phyloP scores from a whole-genome alignment of 2,888 invertebrate genomes.

The Drosophila putrida region DNA sequence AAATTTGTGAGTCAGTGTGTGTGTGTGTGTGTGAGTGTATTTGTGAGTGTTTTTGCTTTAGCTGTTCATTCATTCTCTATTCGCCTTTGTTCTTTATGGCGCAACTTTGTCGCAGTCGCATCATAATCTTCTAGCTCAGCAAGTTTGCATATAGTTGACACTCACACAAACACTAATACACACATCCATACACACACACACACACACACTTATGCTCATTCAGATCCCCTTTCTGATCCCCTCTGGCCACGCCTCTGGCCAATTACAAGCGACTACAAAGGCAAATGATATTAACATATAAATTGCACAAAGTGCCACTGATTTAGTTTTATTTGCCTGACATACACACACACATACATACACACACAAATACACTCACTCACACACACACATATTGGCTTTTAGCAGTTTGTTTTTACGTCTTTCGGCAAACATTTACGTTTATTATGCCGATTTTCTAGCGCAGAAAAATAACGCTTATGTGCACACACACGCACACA shows the following conservation, averaged over 20 bases:
- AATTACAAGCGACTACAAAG: slow-evolving; percentile 73
- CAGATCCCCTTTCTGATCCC: not conserved
- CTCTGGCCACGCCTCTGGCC: slow-evolving; percentile 33
- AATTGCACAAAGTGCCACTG: slow-evolving; percentile 80
- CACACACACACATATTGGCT: slow-evolving; percentile 15
- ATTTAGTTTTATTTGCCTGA: slow-evolving; percentile 67
- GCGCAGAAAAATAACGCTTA: slow-evolving; percentile 83
- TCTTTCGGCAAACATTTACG: slow-evolving; percentile 75
- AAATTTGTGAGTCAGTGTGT: slow-evolving; percentile 27
- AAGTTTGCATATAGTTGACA: slow-evolving; percentile 43
- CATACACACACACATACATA: slow-evolving; percentile 13
- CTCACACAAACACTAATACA: slow-evolving; percentile 4
- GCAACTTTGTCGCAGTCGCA: slow-evolving; percentile 57
- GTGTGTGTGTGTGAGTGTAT: slow-evolving; percentile 14
- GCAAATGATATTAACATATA: slow-evolving; percentile 81
- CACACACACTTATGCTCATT: not conserved
- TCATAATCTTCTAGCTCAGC: slow-evolving; percentile 70
- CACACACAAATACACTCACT: not conserved
- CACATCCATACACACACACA: slow-evolving; percentile 1
- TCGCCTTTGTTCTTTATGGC: slow-evolving; percentile 51
- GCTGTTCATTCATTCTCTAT: slow-evolving; percentile 9
- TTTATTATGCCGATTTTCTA: slow-evolving; percentile 82
- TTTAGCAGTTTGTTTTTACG: slow-evolving; percentile 71
- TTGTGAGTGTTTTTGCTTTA: not conserved
- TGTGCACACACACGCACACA: slow-evolving; percentile 43